These are phyloP conservation scores for Tyto alba DNA, from an alignment of 2,113 vertebrate species.

Conservation along the genomic window DNA sequence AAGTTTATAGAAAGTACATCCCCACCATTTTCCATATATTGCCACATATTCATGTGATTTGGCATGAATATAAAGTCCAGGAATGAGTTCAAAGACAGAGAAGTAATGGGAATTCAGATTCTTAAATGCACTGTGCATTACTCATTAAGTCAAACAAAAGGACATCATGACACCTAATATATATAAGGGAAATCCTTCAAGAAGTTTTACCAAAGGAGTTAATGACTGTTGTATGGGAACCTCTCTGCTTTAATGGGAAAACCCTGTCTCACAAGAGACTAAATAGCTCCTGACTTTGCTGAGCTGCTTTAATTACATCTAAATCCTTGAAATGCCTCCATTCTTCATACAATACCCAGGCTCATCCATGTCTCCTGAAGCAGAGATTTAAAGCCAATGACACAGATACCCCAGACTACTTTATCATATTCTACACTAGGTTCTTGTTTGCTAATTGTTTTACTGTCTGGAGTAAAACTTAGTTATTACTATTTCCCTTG, in stretches of 20 bases:
- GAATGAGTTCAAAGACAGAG: neutral
- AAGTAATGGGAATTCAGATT: neutral
- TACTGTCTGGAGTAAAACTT: neutral
- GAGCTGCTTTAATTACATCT: neutral
- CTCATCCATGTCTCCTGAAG: neutral
- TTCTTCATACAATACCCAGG: neutral
- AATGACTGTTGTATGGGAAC: neutral
- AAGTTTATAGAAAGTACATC: neutral
- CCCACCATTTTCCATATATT: neutral
- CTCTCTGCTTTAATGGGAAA: neutral
- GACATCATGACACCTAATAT: neutral
- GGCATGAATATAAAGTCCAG: neutral
- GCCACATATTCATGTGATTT: rapidly evolving
- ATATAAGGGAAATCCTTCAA: neutral
- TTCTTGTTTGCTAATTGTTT: neutral
- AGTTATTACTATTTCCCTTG: neutral
- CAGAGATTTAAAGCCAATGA: neutral
- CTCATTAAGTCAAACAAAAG: neutral
- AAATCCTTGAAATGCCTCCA: neutral
- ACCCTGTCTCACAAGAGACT: neutral
- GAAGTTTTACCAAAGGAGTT: neutral
- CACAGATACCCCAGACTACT: neutral
- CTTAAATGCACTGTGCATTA: neutral
- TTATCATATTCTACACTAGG: neutral
- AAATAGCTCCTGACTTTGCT: neutral